phyloP scores from a whole-genome alignment of 2,113 vertebrate genomes.

The Rafetus swinhoei region DNA sequence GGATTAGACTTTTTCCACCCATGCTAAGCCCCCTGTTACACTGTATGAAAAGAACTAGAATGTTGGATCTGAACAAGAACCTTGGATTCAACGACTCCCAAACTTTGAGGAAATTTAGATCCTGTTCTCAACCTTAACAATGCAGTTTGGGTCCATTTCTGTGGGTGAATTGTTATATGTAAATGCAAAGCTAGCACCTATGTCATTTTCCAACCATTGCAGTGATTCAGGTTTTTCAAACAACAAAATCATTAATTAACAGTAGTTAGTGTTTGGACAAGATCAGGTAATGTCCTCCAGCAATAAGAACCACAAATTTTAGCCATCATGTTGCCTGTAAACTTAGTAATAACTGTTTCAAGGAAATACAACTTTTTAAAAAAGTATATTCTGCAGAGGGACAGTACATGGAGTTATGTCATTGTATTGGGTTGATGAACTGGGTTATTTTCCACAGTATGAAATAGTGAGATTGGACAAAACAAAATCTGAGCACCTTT shows the following conservation, averaged over 20 bases:
- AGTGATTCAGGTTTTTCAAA: background rate
- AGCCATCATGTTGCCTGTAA: background rate
- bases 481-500: background rate
- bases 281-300: background rate
- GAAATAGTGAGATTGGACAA: background rate
- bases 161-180: background rate
- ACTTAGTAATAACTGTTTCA: background rate
- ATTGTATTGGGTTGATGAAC: background rate
- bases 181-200: background rate
- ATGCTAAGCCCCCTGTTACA: background rate
- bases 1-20: background rate
- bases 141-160: accelerated
- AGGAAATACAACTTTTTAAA: background rate
- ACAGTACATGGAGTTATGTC: background rate
- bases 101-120: background rate
- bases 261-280: background rate
- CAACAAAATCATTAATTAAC: background rate
- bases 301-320: background rate
- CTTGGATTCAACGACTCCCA: background rate
- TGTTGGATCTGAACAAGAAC: background rate
- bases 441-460: background rate
- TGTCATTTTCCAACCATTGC: background rate
- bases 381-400: background rate
- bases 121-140: background rate
- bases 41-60: background rate